Percentiles rank a stretch among this genome's conserved stretches.
phyloP scores from a whole-genome alignment of 2,888 invertebrate genomes.

The Apodemia mormo region DNA sequence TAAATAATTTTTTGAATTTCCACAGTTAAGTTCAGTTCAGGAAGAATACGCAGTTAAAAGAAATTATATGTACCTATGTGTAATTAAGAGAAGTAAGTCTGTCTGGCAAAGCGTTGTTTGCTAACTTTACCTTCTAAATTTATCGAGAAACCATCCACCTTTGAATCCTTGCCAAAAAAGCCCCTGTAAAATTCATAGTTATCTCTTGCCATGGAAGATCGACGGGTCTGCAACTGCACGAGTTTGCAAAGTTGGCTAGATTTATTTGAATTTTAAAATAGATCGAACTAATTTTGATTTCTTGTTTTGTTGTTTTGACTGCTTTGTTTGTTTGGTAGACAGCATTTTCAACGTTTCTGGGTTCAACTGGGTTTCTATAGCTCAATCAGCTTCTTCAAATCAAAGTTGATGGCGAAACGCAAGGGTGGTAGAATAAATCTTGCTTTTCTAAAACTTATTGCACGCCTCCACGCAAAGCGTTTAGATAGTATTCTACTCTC shows the following conservation, averaged over 20 bases:
- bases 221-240: background rate
- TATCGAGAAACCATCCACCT: background rate
- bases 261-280: constrained; percentile 4
- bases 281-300: background rate
- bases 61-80: background rate
- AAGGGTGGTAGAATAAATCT: no score
- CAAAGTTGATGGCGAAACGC: no score
- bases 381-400: no score
- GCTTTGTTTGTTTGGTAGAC: no score
- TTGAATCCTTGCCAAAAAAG: constrained; percentile 2
- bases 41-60: no score
- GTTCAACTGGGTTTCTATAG: no score
- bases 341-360: no score
- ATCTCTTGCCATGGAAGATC: background rate
- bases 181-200: constrained; percentile 1
- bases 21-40: no score
- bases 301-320: background rate
- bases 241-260: background rate
- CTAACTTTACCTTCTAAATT: constrained; percentile 2
- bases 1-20: no score
- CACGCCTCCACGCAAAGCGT: no score
- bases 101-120: constrained; percentile 2
- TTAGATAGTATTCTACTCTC: no score
- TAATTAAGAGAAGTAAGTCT: constrained; percentile 4
- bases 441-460: no score